These are phyloP conservation scores for Botia kubotai DNA, from an alignment of 2,797 vertebrate genomes.

Conservation along the genomic window DNA sequence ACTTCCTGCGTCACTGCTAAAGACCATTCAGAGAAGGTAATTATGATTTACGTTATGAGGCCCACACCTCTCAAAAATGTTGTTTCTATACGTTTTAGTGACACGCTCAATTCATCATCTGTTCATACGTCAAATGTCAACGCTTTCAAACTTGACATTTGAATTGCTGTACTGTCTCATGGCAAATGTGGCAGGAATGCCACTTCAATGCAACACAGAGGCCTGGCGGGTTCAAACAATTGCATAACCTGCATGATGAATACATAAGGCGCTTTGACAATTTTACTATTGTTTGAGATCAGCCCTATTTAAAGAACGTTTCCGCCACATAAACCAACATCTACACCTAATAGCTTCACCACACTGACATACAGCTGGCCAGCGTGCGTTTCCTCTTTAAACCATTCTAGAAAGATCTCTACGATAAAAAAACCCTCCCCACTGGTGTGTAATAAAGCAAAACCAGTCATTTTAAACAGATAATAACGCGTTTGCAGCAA, in stretches of 20 bases:
- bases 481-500: not conserved
- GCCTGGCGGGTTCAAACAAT: slow-evolving; percentile 17
- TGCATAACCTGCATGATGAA: slow-evolving; percentile 19
- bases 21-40: slow-evolving; percentile 50
- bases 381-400: slow-evolving; percentile 32
- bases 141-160: slow-evolving; percentile 24
- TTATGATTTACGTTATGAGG: slow-evolving; percentile 1
- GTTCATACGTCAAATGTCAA: not conserved
- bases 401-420: not conserved
- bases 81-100: not conserved
- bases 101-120: not conserved
- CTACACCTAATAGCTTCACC: slow-evolving; percentile 7
- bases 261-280: slow-evolving; percentile 29
- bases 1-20: slow-evolving; percentile 62
- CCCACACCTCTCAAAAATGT: not conserved
- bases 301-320: slow-evolving; percentile 23
- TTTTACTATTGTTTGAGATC: slow-evolving; percentile 34
- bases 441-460: not conserved
- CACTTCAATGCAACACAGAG: slow-evolving; percentile 7
- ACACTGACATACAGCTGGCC: slow-evolving; percentile 11
- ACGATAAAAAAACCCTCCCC: not conserved
- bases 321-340: slow-evolving; percentile 26
- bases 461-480: not conserved
- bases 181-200: slow-evolving; percentile 32
- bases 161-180: slow-evolving; percentile 10